A percentile compares a stretch with the other conserved stretches of the same genome.
phyloP scores from a whole-genome alignment of 1,140 invertebrate genomes.

The Ostrea edulis region DNA sequence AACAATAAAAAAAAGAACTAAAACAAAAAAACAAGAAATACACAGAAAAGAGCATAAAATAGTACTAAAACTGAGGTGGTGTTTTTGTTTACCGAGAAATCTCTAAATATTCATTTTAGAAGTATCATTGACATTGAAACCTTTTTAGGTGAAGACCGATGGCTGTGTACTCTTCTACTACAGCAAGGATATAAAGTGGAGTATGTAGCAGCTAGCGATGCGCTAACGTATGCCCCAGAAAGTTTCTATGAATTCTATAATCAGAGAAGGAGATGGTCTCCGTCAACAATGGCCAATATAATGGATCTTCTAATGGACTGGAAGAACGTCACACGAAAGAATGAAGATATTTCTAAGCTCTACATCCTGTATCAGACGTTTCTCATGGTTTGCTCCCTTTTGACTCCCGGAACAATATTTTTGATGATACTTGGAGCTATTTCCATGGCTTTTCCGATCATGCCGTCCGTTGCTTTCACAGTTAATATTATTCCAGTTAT shows the following conservation, averaged over 20 bases:
- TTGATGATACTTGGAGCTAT: slow-evolving; percentile 84
- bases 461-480: slow-evolving; percentile 79
- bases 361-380: slow-evolving; percentile 74
- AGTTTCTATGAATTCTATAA: slow-evolving; percentile 84
- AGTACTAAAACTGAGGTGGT: too few relatives aligned
- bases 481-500: slow-evolving; percentile 81
- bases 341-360: slow-evolving; percentile 68
- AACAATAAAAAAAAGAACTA: too few relatives aligned
- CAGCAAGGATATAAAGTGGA: slow-evolving; percentile 84
- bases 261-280: slow-evolving; percentile 84
- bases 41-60: too few relatives aligned
- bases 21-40: too few relatives aligned
- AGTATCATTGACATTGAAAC: background rate
- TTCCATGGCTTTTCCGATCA: slow-evolving; percentile 80
- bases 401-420: slow-evolving; percentile 85
- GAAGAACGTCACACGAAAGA: slow-evolving; percentile 73
- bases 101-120: too few relatives aligned
- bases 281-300: slow-evolving; percentile 85
- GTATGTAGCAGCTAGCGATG: slow-evolving; percentile 84
- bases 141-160: slow-evolving; percentile 83
- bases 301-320: slow-evolving; percentile 81
- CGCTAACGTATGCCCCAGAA: slow-evolving; percentile 84
- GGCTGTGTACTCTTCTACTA: slow-evolving; percentile 84
- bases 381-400: slow-evolving; percentile 81
- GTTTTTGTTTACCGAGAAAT: too few relatives aligned